phyloP scores from a whole-genome alignment of 2,113 vertebrate genomes.

The Syngnathus scovelli region DNA sequence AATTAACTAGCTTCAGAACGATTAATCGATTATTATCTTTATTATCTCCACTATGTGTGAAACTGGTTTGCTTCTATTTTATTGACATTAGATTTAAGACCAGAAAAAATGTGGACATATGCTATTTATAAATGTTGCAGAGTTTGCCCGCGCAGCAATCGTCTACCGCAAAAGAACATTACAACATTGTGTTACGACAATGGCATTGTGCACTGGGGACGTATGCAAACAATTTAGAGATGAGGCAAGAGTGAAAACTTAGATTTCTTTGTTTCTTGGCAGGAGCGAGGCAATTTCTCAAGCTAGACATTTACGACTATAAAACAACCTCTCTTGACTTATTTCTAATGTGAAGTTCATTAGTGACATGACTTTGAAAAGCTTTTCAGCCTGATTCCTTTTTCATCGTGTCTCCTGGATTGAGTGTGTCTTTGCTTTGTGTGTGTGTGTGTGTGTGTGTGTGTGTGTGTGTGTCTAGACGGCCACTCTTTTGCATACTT shows the following conservation, averaged over 20 bases:
- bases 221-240: background rate
- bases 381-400: conserved; percentile 10
- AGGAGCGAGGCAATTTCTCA: background rate
- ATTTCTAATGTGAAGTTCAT: conserved; percentile 28
- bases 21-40: conserved; percentile 17
- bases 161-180: background rate
- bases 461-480: conserved; percentile 53
- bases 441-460: background rate
- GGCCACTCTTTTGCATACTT: conserved; percentile 47
- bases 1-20: background rate
- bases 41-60: background rate
- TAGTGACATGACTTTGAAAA: conserved; percentile 35
- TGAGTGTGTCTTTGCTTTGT: conserved; percentile 37
- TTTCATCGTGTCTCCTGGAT: conserved; percentile 23
- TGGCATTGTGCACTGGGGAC: background rate
- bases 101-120: background rate
- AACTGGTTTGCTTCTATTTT: background rate
- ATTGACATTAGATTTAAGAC: background rate
- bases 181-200: background rate
- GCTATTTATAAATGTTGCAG: background rate
- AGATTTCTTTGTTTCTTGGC: conserved; percentile 1
- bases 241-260: conserved; percentile 1
- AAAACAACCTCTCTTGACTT: conserved; percentile 23
- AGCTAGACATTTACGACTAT: conserved; percentile 1
- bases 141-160: background rate